Percentiles rank a stretch among this genome's conserved stretches.
These are phyloP conservation scores for Thaumetopoea pityocampa DNA, from an alignment of 1,140 invertebrate genomes.

Conservation along the genomic window DNA sequence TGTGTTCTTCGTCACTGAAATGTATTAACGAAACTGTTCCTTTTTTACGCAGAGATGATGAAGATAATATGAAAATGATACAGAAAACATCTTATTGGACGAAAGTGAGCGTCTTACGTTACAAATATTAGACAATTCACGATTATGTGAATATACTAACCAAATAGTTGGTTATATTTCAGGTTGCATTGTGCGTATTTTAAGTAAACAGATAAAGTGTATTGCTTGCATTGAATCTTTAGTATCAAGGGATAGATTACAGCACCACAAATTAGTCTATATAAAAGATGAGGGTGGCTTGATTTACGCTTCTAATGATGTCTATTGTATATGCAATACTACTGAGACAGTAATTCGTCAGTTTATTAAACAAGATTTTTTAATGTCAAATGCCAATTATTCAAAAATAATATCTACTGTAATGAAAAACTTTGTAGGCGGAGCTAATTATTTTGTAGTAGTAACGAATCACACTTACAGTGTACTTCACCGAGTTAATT, in stretches of 20 bases:
- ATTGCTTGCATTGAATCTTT: not conserved
- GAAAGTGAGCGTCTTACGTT: not conserved
- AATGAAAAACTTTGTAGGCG: slow-evolving; percentile 1
- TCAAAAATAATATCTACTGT: not conserved
- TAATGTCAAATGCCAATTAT: not conserved
- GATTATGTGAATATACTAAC: slow-evolving; percentile 2
- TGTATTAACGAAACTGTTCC: slow-evolving; percentile 1
- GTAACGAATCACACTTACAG: too few species aligned
- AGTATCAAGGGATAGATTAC: not conserved
- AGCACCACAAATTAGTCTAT: not conserved
- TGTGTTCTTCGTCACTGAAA: slow-evolving; percentile 1
- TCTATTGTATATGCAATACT: not conserved
- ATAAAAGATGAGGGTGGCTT: slow-evolving; percentile 1
- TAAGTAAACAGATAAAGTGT: slow-evolving; percentile 4
- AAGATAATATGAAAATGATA: not conserved
- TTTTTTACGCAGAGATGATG: slow-evolving; percentile 1
- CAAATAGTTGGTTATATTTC: slow-evolving; percentile 5
- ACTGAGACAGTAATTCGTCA: slow-evolving; percentile 1
- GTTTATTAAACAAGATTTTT: slow-evolving; percentile 3
- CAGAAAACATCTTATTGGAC: not conserved
- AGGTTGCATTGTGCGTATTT: not conserved
- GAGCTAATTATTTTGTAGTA: too few species aligned
- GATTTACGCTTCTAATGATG: not conserved
- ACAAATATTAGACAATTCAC: not conserved
- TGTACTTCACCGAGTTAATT: too few species aligned